Evolutionary conservation across 1,140 invertebrate species (phyloP), one percentile per base, ranked within the genome.

Genomic region (Battus philenor): DNA sequence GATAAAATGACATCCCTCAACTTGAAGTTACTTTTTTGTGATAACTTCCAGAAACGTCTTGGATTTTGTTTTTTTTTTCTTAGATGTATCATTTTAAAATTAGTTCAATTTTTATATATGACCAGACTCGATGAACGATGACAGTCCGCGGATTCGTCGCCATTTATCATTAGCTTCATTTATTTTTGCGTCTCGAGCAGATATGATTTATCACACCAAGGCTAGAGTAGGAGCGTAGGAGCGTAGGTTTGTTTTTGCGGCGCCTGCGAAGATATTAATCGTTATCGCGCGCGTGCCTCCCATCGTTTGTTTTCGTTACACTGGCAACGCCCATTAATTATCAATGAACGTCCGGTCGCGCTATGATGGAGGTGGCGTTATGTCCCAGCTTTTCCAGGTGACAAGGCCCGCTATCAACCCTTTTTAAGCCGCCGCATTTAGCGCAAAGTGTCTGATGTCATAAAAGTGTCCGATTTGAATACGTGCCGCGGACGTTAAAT

Each of bases 91-190:
- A 20, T 52, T 30, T 52, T 49, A 45, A 44, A 50, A 54, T 52
- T 45, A 55, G 47, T 66, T 75, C 61, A 73, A 73, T 76, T 76
- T 73, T 54, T 39, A 65, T 69, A 72, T 60, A 64, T 61, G 2
- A 59, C 62, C 58, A 67, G 52, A 63, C 66, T 77, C 68, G 66
- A 81, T 81, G 50, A 68, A 68, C 54, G 51, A 47, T 46, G 47
- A 43, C 60, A 64, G 64, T 68, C 62, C 45, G 59, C 59, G 69
- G 65, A 74, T 76, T 70, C 64, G 59, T 71, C 63, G 57, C 69
- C 68, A 79, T 84, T 84, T 82, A 82, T 85, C 78, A 82, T 82
- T 81, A 66, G 73, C 61, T 74, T 80, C 78, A 84, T 84, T 84
- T 82, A 84, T 84, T 85, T 85, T 82, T 82, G 74, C 75, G 73